A percentile compares a stretch with the other conserved stretches of the same genome.
Conservation (phyloP, 2,797 vertebrate species). For the Sphaeramia orbicularis region DNA sequence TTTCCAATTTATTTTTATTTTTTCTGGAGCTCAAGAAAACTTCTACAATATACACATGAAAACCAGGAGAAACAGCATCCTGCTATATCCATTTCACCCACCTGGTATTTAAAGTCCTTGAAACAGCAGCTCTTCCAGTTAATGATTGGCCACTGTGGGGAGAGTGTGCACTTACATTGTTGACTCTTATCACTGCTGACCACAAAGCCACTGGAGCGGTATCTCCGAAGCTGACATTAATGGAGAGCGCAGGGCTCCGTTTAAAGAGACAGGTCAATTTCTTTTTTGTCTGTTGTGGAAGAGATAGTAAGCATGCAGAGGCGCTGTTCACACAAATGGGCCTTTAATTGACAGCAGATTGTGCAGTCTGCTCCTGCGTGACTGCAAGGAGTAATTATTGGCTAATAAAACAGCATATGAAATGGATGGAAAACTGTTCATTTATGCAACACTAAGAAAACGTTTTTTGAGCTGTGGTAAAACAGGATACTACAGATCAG, state of each 20-base stretch:
- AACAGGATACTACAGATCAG: too few species aligned
- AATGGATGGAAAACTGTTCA: constrained; percentile 1
- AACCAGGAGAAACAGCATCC: constrained; percentile 45
- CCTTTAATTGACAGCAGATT: constrained; percentile 65
- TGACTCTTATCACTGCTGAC: constrained; percentile 83
- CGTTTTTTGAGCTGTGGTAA: too few species aligned
- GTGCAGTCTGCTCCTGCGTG: constrained; percentile 22
- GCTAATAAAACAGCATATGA: constrained; percentile 13
- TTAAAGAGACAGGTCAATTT: constrained; percentile 79
- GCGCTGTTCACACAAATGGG: constrained; percentile 45
- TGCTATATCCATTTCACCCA: constrained; percentile 41
- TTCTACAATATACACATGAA: constrained; percentile 11
- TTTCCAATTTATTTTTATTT: not conserved
- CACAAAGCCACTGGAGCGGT: constrained; percentile 76
- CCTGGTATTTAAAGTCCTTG: constrained; percentile 80
- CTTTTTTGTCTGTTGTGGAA: constrained; percentile 54
- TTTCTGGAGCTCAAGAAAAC: not conserved
- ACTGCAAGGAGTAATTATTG: constrained; percentile 26
- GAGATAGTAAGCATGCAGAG: constrained; percentile 52
- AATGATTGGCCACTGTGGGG: constrained; percentile 82
- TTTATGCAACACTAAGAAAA: not conserved
- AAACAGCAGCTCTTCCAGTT: constrained; percentile 76
- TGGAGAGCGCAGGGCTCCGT: constrained; percentile 66
- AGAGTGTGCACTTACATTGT: constrained; percentile 80
- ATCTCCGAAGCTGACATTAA: constrained; percentile 80